A percentile compares a stretch with the other conserved stretches of the same genome.
phyloP scores from a whole-genome alignment of 2,113 vertebrate genomes.

The Pluvialis apricaria region DNA sequence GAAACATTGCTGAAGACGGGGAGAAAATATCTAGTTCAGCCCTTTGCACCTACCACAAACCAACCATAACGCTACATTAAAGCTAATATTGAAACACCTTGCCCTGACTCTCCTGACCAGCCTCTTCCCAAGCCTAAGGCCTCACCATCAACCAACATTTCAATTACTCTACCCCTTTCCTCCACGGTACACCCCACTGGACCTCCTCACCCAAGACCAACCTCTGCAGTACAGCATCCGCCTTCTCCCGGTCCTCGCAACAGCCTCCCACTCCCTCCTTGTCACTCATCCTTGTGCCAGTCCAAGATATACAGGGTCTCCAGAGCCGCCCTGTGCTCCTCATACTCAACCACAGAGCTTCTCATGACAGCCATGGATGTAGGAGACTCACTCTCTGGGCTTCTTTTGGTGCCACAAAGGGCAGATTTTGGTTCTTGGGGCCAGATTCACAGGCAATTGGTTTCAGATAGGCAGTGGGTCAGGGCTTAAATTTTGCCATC shows the following conservation, averaged over 20 bases:
- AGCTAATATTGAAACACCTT: background rate
- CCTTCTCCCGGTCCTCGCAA: background rate
- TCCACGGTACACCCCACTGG: background rate
- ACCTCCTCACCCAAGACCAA: background rate
- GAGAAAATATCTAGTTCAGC: background rate
- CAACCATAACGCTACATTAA: background rate
- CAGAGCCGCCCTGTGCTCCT: background rate
- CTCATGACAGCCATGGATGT: rapidly evolving
- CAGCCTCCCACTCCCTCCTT: background rate
- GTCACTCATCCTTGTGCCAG: background rate
- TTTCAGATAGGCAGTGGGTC: background rate
- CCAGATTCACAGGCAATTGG: background rate
- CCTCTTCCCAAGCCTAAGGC: background rate
- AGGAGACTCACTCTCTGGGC: background rate
- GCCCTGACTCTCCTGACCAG: background rate
- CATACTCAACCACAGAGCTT: background rate
- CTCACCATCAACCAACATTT: background rate
- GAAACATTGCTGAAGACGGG: background rate
- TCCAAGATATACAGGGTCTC: background rate
- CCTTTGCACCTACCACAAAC: background rate
- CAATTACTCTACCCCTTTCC: background rate
- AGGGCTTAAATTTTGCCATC: background rate
- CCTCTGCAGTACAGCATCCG: background rate
- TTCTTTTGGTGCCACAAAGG: background rate
- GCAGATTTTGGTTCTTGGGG: background rate